These are phyloP conservation scores for Dasysyrphus albostriatus DNA, from an alignment of 2,888 invertebrate genomes.

Conservation along the genomic window DNA sequence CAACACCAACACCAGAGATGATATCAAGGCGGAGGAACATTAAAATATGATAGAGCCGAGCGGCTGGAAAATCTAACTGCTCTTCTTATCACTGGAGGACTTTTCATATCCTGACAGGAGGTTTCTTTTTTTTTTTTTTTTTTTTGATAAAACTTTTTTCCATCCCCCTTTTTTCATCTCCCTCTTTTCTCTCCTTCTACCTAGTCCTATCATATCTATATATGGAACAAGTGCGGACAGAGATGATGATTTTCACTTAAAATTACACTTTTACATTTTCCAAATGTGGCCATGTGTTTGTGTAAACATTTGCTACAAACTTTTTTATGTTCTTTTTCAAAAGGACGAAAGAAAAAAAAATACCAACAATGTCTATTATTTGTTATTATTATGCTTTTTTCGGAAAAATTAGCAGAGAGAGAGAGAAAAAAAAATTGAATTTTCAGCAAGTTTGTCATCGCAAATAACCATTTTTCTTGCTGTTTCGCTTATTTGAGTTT, in stretches of 20 bases:
- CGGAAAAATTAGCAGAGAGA: constrained; percentile 23
- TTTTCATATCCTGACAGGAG: constrained; percentile 69
- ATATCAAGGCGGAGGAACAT: constrained; percentile 42
- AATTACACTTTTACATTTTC: constrained; percentile 55
- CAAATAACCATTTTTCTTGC: constrained; percentile 38
- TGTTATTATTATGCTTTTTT: constrained; percentile 23
- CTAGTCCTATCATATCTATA: constrained; percentile 48
- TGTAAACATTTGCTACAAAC: not conserved
- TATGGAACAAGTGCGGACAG: too few species aligned
- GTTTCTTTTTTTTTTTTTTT: constrained; percentile 25
- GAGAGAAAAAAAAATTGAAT: constrained; percentile 4
- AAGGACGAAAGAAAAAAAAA: too few species aligned
- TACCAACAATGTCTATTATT: constrained; percentile 34
- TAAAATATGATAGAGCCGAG: constrained; percentile 41
- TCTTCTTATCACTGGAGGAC: constrained; percentile 67
- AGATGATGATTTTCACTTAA: constrained; percentile 59
- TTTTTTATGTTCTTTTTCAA: constrained; percentile 1
- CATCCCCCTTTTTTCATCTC: not conserved
- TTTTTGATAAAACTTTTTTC: constrained; percentile 22
- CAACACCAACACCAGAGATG: too few species aligned
- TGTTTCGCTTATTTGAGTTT: constrained; percentile 17
- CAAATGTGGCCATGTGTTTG: constrained; percentile 21
- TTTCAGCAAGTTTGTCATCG: constrained; percentile 37
- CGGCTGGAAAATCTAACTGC: constrained; percentile 42
- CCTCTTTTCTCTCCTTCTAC: not conserved